A percentile compares a stretch with the other conserved stretches of the same genome.
phyloP scores from a whole-genome alignment of 2,888 invertebrate genomes.

The Daptonema setosum region DNA sequence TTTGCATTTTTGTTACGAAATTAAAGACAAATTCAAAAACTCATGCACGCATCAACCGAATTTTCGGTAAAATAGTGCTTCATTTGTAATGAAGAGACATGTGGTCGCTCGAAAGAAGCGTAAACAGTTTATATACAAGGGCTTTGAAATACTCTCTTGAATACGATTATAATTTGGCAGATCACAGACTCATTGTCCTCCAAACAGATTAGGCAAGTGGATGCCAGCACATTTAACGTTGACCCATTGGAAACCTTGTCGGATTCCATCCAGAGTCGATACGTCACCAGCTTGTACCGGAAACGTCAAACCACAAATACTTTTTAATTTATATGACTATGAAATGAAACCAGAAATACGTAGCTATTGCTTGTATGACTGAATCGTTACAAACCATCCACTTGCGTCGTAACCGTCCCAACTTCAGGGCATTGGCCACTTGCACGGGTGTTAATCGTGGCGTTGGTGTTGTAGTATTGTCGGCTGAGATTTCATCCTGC shows the following conservation, averaged over 20 bases:
- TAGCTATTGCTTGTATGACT: not conserved
- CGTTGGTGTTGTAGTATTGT: not conserved
- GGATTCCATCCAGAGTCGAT: constrained; percentile 1
- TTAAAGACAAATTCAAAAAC: too few relatives aligned
- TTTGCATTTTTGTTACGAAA: too few relatives aligned
- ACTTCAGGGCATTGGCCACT: not conserved
- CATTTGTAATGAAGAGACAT: too few relatives aligned
- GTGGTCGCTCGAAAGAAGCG: too few relatives aligned
- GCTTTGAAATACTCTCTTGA: too few relatives aligned
- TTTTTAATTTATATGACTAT: not conserved
- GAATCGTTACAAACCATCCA: constrained; percentile 3
- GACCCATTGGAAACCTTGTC: constrained; percentile 5
- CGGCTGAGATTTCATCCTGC: not conserved
- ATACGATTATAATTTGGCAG: too few relatives aligned
- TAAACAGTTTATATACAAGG: too few relatives aligned
- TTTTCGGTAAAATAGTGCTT: too few relatives aligned
- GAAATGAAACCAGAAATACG: not conserved
- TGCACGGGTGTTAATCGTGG: constrained; percentile 2
- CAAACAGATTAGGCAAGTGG: too few relatives aligned
- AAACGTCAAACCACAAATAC: not conserved
- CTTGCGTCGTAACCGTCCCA: constrained; percentile 3
- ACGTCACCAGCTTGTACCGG: constrained; percentile 4
- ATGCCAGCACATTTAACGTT: not conserved
- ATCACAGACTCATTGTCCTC: too few relatives aligned
- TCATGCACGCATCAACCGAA: too few relatives aligned